phyloP scores from a whole-genome alignment of 2,888 invertebrate genomes.

The Dryococelus australis region DNA sequence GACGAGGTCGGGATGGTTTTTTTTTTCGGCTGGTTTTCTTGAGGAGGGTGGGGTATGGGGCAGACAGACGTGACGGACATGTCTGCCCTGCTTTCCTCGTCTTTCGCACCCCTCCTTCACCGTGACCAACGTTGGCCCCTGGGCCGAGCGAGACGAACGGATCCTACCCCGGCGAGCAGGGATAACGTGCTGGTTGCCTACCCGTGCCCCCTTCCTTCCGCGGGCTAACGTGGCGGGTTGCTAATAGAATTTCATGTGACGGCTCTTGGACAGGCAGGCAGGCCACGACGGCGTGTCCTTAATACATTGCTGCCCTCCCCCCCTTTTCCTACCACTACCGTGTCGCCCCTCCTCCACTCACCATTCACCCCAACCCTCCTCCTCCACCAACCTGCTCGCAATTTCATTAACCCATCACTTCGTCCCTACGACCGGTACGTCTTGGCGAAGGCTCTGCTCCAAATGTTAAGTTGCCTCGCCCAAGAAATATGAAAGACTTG shows the following conservation, averaged over 20 bases:
- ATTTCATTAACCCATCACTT: neutral
- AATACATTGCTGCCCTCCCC: neutral
- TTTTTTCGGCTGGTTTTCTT: neutral
- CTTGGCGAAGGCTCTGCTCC: neutral
- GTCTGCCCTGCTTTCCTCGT: neutral
- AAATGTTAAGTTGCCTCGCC: neutral
- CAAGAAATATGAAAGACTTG: slow-evolving; percentile 7
- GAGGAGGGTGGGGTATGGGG: neutral
- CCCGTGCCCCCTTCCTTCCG: neutral
- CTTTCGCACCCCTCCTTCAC: neutral
- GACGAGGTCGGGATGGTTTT: neutral
- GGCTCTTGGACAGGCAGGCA: neutral
- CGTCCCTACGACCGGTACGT: neutral
- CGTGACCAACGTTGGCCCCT: neutral
- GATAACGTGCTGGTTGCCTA: neutral
- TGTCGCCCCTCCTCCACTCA: neutral
- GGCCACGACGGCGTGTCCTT: neutral
- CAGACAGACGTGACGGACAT: slow-evolving; percentile 2
- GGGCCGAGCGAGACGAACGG: neutral
- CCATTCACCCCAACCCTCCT: no score
- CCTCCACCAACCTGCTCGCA: neutral
- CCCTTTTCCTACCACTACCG: neutral
- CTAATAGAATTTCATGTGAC: slow-evolving; percentile 16
- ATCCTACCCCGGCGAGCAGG: neutral
- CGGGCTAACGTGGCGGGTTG: neutral